These are phyloP conservation scores for Eupithecia pulchellata DNA, from an alignment of 2,888 invertebrate genomes.

Conservation along the genomic window DNA sequence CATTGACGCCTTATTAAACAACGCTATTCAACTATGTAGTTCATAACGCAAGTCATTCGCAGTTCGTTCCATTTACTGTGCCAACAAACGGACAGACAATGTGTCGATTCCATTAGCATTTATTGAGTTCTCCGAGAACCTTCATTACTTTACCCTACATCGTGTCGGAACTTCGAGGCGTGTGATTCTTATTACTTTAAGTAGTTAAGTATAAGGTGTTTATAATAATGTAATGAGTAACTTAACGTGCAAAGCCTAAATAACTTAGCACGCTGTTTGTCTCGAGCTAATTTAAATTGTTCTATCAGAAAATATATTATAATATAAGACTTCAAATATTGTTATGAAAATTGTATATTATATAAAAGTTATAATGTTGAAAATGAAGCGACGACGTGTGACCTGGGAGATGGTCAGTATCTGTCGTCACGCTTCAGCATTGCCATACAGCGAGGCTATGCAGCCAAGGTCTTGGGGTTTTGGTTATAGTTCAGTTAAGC, in stretches of 20 bases:
- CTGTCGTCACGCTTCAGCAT: no score
- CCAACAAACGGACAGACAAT: slow-evolving; percentile 30
- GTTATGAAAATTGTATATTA: no score
- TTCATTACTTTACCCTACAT: slow-evolving; percentile 42
- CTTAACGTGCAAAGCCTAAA: background rate
- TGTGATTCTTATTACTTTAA: slow-evolving; percentile 30
- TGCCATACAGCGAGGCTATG: no score
- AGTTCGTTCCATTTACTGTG: slow-evolving; percentile 12
- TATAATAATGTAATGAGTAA: background rate
- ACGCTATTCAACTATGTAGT: background rate
- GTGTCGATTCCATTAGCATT: slow-evolving; percentile 37
- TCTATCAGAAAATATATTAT: no score
- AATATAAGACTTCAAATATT: no score
- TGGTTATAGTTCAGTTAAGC: no score
- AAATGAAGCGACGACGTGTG: no score
- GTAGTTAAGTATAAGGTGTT: no score
- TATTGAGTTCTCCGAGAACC: slow-evolving; percentile 40
- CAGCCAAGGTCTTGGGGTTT: no score
- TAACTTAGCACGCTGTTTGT: no score
- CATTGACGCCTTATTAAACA: background rate
- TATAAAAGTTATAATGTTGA: no score
- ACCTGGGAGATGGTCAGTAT: no score
- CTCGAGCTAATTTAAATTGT: background rate
- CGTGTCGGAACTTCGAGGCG: slow-evolving; percentile 13
- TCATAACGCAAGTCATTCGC: slow-evolving; percentile 16